Evolutionary conservation across 2,797 vertebrate species (phyloP), one percentile per base, ranked within the genome.

Genomic region (Melanotaenia nigrans): DNA sequence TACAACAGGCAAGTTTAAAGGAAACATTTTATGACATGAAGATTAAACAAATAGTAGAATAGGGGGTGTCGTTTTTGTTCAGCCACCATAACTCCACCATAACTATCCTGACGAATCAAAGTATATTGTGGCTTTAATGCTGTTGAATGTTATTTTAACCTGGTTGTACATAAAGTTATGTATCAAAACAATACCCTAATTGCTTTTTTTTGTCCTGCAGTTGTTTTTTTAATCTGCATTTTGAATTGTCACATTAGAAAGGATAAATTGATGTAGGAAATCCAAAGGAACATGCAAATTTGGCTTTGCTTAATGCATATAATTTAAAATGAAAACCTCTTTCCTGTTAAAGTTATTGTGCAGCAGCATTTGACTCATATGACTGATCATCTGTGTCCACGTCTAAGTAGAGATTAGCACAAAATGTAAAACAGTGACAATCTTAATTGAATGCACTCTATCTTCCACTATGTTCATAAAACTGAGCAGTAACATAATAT

Each of bases 131-230:
- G 14, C 35, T 18, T 55, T 42, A 24, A 4, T 18, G 40, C 16
- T 45, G 24, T 77, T 65, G 54, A 75, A 47, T 59, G 38, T 40
- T 60, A 56, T 57, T 36, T 59, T 68, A 66, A 56, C 68, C 55
- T 56, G 47, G 67, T 59, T 76, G 35, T 65, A 53, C 69, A 42
- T 18, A 10, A 63, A 69, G 78, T 70, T 65, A 77, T 79, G 56
- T 65, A 65, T 61, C 61, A 51, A 62, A 53, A 24, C 60, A 68
- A 71, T 75, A 63, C 2, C 60, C 68, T 65, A 42, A 36, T 74
- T 79, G 77, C 60, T 72, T 35, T 28, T 68, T 82, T 47, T 3
- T n/a, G 6, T 47, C 2, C 82, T 42, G 65, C 16, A 68, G 51
- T 65, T 76, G 65, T 71, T 62, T 18, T 20, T 18, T 45, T 1